Percentiles rank a stretch among this genome's conserved stretches.
Evolutionary conservation across 2,888 invertebrate species (phyloP).

Genomic region (Agrypnus murinus): DNA sequence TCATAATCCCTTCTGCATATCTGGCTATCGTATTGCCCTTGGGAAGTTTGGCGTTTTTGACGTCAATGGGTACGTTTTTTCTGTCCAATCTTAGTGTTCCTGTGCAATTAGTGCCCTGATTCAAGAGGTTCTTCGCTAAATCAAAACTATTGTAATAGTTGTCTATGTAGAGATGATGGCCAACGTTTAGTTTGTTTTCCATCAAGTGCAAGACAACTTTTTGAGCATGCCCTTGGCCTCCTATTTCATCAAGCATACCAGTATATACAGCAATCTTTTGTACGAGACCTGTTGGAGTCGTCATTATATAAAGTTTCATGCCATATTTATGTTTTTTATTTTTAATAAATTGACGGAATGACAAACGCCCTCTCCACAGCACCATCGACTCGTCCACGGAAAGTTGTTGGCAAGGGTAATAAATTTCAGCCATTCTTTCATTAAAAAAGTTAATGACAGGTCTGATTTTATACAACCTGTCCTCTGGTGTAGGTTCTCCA

Average conservation of each 20-base stretch:
- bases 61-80: slow-evolving; percentile 48
- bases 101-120: slow-evolving; percentile 52
- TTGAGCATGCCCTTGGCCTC: slow-evolving; percentile 56
- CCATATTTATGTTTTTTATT: slow-evolving; percentile 59
- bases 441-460: slow-evolving; percentile 65
- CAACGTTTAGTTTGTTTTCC: slow-evolving; percentile 50
- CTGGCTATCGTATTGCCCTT: slow-evolving; percentile 47
- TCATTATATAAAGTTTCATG: slow-evolving; percentile 57
- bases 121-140: slow-evolving; percentile 48
- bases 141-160: slow-evolving; percentile 57
- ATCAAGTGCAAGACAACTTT: slow-evolving; percentile 55
- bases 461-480: slow-evolving; percentile 58
- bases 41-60: slow-evolving; percentile 50
- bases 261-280: slow-evolving; percentile 57
- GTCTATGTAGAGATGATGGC: slow-evolving; percentile 53
- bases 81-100: slow-evolving; percentile 52
- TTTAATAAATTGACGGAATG: slow-evolving; percentile 57
- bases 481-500: not conserved
- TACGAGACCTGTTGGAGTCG: slow-evolving; percentile 53
- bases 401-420: slow-evolving; percentile 53
- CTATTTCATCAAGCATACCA: slow-evolving; percentile 52
- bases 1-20: slow-evolving; percentile 35
- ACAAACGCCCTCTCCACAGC: slow-evolving; percentile 56
- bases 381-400: slow-evolving; percentile 52
- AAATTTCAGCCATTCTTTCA: slow-evolving; percentile 54